Percentiles rank a stretch among this genome's conserved stretches.
Conservation (phyloP, 2,797 vertebrate species). For the Microcaecilia unicolor region DNA sequence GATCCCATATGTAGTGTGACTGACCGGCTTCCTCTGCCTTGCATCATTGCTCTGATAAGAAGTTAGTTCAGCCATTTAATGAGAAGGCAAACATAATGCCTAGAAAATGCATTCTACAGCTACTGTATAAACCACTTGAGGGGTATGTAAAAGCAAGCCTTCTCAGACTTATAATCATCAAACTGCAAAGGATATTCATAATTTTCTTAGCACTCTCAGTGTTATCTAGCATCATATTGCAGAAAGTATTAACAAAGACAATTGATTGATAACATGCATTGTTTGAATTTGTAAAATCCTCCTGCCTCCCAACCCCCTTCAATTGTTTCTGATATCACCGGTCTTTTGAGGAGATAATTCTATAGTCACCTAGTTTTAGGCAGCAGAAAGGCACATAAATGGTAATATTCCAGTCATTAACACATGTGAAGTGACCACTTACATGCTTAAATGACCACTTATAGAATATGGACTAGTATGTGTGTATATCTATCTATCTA, state of each 20-base stretch:
- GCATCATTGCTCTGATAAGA: constrained; percentile 33
- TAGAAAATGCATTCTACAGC: constrained; percentile 30
- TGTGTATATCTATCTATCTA: too few species aligned
- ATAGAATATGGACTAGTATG: too few species aligned
- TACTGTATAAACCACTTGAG: constrained; percentile 9
- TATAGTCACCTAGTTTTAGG: too few species aligned
- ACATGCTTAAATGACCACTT: too few species aligned
- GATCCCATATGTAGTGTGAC: constrained; percentile 5
- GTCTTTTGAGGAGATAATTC: too few species aligned
- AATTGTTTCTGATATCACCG: too few species aligned
- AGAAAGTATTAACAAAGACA: constrained; percentile 6
- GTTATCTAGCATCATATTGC: constrained; percentile 3
- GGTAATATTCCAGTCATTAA: too few species aligned
- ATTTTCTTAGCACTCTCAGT: constrained; percentile 37
- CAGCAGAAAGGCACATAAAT: too few species aligned
- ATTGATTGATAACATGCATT: constrained; percentile 15
- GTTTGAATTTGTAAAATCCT: too few species aligned
- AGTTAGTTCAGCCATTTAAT: constrained; percentile 30
- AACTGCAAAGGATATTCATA: constrained; percentile 5
- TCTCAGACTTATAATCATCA: constrained; percentile 8
- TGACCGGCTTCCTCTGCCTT: constrained; percentile 10
- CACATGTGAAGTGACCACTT: too few species aligned
- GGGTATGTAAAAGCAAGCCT: constrained; percentile 12
- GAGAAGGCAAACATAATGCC: constrained; percentile 13
- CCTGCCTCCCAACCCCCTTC: too few species aligned